Evolutionary conservation across 2,888 invertebrate species (phyloP).

Genomic region (Drosophila pegasa): DNA sequence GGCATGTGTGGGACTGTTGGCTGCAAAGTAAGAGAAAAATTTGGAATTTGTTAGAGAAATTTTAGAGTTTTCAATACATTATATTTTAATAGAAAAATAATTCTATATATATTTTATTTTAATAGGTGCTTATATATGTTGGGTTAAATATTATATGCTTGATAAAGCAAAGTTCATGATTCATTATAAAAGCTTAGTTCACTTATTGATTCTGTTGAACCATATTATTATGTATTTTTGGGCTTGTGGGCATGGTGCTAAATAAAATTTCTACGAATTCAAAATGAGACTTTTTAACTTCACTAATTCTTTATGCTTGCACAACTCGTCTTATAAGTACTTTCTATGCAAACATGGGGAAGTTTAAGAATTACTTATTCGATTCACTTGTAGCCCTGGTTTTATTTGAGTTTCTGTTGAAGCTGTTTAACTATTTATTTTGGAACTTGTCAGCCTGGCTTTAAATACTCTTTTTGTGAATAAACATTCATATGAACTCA

Average conservation of each 20-base stretch:
- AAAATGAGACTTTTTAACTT: not conserved
- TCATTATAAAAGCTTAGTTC: too few species aligned
- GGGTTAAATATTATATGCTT: too few species aligned
- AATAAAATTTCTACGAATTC: not conserved
- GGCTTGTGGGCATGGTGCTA: not conserved
- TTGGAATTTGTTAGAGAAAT: conserved; percentile 7
- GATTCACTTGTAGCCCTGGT: too few species aligned
- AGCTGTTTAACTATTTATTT: too few species aligned
- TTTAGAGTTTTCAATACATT: not conserved
- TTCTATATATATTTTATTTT: too few species aligned
- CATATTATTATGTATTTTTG: not conserved
- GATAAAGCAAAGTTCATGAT: too few species aligned
- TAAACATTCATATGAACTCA: too few species aligned
- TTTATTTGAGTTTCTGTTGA: too few species aligned
- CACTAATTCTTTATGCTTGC: not conserved
- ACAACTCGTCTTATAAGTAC: too few species aligned
- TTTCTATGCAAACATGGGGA: not conserved
- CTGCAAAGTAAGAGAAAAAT: conserved; percentile 32
- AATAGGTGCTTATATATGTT: too few species aligned
- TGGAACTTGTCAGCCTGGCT: too few species aligned
- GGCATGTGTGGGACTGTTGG: conserved; percentile 28
- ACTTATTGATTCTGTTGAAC: not conserved
- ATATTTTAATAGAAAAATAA: not conserved
- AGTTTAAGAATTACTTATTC: not conserved
- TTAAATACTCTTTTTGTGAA: too few species aligned